phyloP scores from a whole-genome alignment of 2,113 vertebrate species.

The Cebidichthys violaceus region DNA sequence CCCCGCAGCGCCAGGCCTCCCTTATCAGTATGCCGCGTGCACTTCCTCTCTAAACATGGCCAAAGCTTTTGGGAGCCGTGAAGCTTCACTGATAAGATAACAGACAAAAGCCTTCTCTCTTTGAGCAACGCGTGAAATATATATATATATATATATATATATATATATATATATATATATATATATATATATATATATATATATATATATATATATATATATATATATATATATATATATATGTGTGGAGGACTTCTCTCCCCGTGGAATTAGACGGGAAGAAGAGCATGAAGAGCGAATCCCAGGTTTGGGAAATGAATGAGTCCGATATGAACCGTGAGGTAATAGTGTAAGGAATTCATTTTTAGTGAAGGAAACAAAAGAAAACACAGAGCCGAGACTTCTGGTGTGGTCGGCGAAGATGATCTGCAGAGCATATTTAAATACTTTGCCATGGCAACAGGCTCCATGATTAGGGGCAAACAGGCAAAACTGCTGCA shows the following conservation, averaged over 20 bases:
- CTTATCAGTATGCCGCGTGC: slow-evolving; percentile 74
- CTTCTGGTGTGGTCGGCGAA: slow-evolving; percentile 65
- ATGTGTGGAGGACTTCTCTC: slow-evolving; percentile 40
- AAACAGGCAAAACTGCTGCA: slow-evolving; percentile 77
- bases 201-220: slow-evolving; percentile 59
- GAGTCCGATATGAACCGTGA: background rate
- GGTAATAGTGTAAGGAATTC: background rate
- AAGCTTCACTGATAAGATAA: slow-evolving; percentile 75
- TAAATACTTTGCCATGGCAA: slow-evolving; percentile 84
- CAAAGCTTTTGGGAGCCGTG: slow-evolving; percentile 76
- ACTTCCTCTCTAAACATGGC: slow-evolving; percentile 71
- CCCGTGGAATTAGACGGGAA: slow-evolving; percentile 33
- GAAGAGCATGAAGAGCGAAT: slow-evolving; percentile 3
- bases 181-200: slow-evolving; percentile 45
- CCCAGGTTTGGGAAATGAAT: slow-evolving; percentile 40
- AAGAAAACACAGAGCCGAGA: slow-evolving; percentile 53
- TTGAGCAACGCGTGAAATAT: slow-evolving; percentile 63
- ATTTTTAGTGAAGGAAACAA: slow-evolving; percentile 49
- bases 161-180: slow-evolving; percentile 59
- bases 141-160: slow-evolving; percentile 47
- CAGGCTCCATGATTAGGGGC: slow-evolving; percentile 78
- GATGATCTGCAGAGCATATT: slow-evolving; percentile 76
- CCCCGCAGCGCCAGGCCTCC: slow-evolving; percentile 48
- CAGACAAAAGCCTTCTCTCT: slow-evolving; percentile 68
- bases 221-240: slow-evolving; percentile 52